Evolutionary conservation across 2,888 invertebrate species (phyloP), one percentile per base, ranked within the genome.

Genomic region (Nemurella pictetii): DNA sequence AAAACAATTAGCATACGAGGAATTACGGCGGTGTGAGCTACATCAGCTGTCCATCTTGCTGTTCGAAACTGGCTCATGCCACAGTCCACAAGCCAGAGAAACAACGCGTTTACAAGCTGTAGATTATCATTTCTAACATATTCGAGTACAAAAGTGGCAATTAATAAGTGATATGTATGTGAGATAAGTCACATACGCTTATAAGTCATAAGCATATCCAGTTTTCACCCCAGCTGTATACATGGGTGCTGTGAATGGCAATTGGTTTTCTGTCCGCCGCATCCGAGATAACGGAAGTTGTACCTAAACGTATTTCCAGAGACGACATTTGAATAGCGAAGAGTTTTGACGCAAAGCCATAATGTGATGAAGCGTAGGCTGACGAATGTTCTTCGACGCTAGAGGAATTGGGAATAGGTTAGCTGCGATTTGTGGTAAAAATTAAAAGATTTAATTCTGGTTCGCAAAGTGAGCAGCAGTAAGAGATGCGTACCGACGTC

Each of bases 31-130:
- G 12, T 20, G 55, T 3, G 5, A 55, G 80, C 35, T 73, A 28
- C 72, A 80, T 84, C 84, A 84, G 84, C 84, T 84, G 84, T 84
- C 84, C 80, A 73, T 84, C 84, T 84, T 35, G 20, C 30, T 4
- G 80, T 30, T 0, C 3, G 3, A 3, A 32, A 32, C 32, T 55
- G 55, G 20, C 55, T 20, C n/a, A n/a, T n/a, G n/a, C n/a, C 35
- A 35, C 35, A 55, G 55, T n/a, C n/a, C 35, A 35, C 35, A 55
- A 20, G 55, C 55, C n/a, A n/a, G n/a, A n/a, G 12, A 55, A 55
- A 55, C 55, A 55, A 12, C 20, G 55, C 55, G 55, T 55, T 55
- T 55, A 55, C 55, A 55, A 12, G 55, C 55, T 20, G 55, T 55
- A 55, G 55, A 55, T 55, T 55, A 55, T 55, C 55, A 1, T 55